These are phyloP conservation scores for Condylura cristata DNA, from an alignment of 2,113 vertebrate genomes.

Conservation along the genomic window DNA sequence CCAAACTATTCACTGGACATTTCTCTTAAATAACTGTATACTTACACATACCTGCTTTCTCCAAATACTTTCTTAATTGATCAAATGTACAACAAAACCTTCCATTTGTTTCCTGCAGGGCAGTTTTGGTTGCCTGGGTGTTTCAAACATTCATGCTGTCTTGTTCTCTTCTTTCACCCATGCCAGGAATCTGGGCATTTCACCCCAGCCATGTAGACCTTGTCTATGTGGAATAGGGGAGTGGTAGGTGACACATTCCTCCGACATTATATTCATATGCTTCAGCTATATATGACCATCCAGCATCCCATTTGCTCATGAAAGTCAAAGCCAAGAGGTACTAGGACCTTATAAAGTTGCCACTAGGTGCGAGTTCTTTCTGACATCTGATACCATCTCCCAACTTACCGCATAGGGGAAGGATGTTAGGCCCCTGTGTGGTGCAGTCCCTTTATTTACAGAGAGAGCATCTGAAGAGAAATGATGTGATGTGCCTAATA, in stretches of 20 bases:
- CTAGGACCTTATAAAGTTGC: neutral
- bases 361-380: neutral
- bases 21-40: neutral
- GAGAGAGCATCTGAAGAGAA: neutral
- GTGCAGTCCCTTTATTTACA: neutral
- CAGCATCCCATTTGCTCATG: neutral
- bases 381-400: neutral
- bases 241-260: neutral
- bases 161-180: neutral
- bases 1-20: neutral
- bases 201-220: neutral
- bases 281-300: neutral
- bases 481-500: neutral
- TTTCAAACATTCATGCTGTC: neutral
- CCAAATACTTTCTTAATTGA: neutral
- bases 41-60: neutral
- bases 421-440: neutral
- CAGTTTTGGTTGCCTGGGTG: neutral
- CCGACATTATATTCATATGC: neutral
- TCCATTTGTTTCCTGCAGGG: neutral
- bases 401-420: neutral
- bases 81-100: neutral
- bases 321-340: neutral
- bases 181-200: neutral
- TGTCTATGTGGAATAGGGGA: neutral